These are phyloP conservation scores for Meloidogyne chitwoodi DNA, from an alignment of 1,140 invertebrate genomes.

Conservation along the genomic window DNA sequence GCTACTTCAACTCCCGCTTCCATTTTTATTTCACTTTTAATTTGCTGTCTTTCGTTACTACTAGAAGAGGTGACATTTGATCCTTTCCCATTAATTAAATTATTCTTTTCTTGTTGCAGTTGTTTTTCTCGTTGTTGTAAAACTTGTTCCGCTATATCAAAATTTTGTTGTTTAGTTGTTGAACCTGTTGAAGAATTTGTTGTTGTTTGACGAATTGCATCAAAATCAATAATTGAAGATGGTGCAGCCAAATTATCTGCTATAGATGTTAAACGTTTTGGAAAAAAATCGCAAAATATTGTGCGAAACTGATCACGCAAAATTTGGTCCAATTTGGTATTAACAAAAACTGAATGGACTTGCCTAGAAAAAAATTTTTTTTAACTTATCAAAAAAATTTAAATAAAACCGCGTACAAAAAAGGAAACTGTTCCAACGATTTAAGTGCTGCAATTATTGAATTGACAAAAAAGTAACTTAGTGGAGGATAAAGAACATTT, in stretches of 20 bases:
- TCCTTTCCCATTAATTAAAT: too few relatives aligned
- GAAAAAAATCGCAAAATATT: constrained; percentile 28
- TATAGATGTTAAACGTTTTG: constrained; percentile 3
- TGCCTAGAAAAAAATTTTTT: constrained; percentile 21
- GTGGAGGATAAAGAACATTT: constrained; percentile 17
- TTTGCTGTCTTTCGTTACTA: too few relatives aligned
- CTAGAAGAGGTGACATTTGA: too few relatives aligned
- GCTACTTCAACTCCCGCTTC: too few relatives aligned
- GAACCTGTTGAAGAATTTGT: not conserved
- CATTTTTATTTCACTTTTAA: too few relatives aligned
- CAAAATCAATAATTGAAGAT: constrained; percentile 22
- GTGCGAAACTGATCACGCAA: constrained; percentile 27
- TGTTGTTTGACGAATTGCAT: constrained; percentile 16
- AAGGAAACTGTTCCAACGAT: constrained; percentile 2
- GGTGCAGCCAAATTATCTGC: constrained; percentile 19
- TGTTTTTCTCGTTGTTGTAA: too few relatives aligned
- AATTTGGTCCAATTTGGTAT: constrained; percentile 16
- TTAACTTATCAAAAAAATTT: not conserved
- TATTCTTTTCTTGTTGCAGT: too few relatives aligned
- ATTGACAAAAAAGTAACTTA: constrained; percentile 20
- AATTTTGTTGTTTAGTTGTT: too few relatives aligned
- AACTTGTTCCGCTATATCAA: too few relatives aligned
- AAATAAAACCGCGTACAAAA: not conserved
- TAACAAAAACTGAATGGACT: constrained; percentile 13
- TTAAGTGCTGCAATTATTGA: constrained; percentile 24